Evolutionary conservation across 2,797 vertebrate genomes (phyloP).

Genomic region (Uromys caudimaculatus): DNA sequence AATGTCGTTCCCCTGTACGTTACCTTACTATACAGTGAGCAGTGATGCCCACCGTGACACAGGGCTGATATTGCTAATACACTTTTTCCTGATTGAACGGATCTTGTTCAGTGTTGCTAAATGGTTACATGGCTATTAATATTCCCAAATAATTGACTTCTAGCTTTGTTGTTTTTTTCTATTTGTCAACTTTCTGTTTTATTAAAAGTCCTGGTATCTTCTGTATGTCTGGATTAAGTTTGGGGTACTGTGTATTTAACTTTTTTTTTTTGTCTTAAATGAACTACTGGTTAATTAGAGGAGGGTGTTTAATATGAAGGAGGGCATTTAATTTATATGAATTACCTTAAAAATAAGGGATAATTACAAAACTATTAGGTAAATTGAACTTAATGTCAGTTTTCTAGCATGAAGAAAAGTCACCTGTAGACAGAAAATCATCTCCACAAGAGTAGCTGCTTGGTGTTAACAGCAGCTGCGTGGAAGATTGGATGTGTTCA

Average conservation of each 20-base stretch:
- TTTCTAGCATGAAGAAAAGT: slow-evolving; percentile 27
- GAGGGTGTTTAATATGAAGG: not conserved
- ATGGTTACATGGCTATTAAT: not conserved
- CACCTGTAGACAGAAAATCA: not conserved
- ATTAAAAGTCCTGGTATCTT: not conserved
- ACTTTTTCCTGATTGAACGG: not conserved
- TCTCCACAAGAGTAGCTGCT: not conserved
- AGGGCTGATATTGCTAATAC: not conserved
- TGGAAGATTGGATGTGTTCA: not conserved
- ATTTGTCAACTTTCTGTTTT: not conserved
- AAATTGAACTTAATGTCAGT: not conserved
- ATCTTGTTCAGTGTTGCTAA: not conserved
- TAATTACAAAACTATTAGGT: not conserved
- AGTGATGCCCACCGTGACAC: not conserved
- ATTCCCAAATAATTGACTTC: not conserved
- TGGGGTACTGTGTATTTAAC: slow-evolving; percentile 11
- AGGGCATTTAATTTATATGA: slow-evolving; percentile 34
- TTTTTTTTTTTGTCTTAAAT: slow-evolving; percentile 22
- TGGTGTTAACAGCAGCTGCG: not conserved
- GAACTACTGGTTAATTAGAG: not conserved
- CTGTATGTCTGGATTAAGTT: not conserved
- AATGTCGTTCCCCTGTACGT: not conserved
- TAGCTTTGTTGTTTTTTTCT: slow-evolving; percentile 19
- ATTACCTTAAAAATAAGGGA: not conserved
- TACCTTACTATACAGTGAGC: not conserved